Evolutionary conservation across 2,888 invertebrate genomes (phyloP).

Genomic region (Helicoverpa assulta): DNA sequence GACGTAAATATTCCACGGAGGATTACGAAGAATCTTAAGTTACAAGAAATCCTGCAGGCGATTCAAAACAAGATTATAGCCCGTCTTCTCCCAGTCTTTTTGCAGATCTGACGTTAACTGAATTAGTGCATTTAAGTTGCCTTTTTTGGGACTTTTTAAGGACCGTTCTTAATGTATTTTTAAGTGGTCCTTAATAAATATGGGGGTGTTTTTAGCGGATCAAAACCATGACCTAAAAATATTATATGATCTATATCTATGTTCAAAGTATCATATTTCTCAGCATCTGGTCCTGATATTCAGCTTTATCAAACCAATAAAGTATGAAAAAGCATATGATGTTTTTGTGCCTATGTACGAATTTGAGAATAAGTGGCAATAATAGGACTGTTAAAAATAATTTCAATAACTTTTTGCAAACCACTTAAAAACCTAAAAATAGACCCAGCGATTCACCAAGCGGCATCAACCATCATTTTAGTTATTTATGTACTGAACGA

Average conservation of each 20-base stretch:
- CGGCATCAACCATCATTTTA: conserved; percentile 24
- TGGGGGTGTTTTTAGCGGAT: too few species aligned
- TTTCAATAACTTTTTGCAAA: not conserved
- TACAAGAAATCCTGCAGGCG: conserved; percentile 26
- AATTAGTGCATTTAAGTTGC: conserved; percentile 1
- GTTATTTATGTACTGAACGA: conserved; percentile 43
- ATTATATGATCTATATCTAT: too few species aligned
- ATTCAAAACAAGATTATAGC: conserved; percentile 23
- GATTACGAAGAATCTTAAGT: conserved; percentile 18
- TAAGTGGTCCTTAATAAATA: not conserved
- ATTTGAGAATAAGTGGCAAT: too few species aligned
- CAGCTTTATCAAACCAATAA: too few species aligned
- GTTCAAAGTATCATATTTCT: not conserved
- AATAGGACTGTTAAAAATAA: not conserved
- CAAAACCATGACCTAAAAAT: too few species aligned
- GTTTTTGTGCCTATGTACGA: too few species aligned
- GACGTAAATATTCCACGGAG: conserved; percentile 37
- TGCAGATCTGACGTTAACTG: conserved; percentile 26
- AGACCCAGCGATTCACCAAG: conserved; percentile 29
- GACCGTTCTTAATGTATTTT: conserved; percentile 15
- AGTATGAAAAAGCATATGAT: too few species aligned
- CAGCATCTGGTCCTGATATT: not conserved
- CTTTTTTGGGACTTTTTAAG: conserved; percentile 20
- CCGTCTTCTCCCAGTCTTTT: conserved; percentile 32
- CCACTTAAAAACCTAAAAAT: conserved; percentile 20